These are phyloP conservation scores for Subacronicta megacephala DNA, from an alignment of 2,888 invertebrate genomes.

Conservation along the genomic window DNA sequence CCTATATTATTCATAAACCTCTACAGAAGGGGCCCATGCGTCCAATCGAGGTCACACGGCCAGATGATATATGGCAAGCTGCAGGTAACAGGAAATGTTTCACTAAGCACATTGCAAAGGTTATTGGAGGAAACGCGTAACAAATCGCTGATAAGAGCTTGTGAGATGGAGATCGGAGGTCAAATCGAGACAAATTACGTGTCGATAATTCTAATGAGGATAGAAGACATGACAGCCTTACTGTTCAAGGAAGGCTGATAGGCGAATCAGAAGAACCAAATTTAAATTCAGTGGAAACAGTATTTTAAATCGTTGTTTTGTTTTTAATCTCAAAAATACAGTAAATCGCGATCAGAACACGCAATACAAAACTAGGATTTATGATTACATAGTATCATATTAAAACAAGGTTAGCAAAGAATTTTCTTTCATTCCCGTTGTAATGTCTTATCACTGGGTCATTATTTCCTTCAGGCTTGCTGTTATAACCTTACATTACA, in stretches of 20 bases:
- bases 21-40: constrained; percentile 31
- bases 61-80: constrained; percentile 50
- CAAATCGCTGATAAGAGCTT: constrained; percentile 62
- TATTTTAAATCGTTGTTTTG: neutral
- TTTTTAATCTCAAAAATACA: neutral
- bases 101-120: constrained; percentile 42
- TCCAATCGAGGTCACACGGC: constrained; percentile 50
- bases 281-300: neutral
- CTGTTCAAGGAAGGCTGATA: no score
- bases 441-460: constrained; percentile 8
- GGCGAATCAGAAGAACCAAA: no score
- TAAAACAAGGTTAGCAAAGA: constrained; percentile 1
- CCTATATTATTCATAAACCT: constrained; percentile 48
- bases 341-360: neutral
- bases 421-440: neutral
- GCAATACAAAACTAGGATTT: neutral
- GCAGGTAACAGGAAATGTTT: constrained; percentile 52
- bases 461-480: constrained; percentile 4
- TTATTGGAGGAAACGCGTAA: constrained; percentile 59
- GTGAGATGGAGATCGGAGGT: constrained; percentile 39
- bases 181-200: constrained; percentile 48
- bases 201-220: constrained; percentile 26
- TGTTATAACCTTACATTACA: constrained; percentile 27
- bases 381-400: neutral
- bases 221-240: neutral